Conservation (phyloP, 2,797 vertebrate species). For the Poecilia velifera region DNA sequence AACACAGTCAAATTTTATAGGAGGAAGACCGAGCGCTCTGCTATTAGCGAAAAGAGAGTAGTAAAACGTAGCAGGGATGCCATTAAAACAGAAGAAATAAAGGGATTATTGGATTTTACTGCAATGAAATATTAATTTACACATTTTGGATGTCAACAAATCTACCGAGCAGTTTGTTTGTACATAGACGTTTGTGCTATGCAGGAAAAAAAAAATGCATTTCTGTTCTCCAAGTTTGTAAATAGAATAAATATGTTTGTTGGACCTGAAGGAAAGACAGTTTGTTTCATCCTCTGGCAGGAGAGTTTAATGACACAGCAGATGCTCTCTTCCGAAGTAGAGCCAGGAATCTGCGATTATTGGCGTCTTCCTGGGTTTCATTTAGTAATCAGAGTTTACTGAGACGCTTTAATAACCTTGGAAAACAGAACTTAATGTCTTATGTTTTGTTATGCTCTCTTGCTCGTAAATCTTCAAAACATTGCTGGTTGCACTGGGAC, state of each 20-base stretch:
- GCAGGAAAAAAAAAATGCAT: neutral
- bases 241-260: conserved; percentile 31
- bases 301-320: conserved; percentile 60
- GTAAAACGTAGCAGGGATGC: neutral
- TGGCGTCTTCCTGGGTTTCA: conserved; percentile 30
- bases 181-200: neutral
- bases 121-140: neutral
- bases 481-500: neutral
- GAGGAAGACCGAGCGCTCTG: neutral
- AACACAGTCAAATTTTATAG: neutral
- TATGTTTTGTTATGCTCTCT: conserved; percentile 15
- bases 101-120: neutral
- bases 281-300: conserved; percentile 53
- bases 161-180: neutral
- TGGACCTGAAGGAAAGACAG: conserved; percentile 24
- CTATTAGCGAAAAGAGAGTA: neutral
- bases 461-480: conserved; percentile 4
- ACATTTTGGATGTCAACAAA: neutral
- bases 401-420: conserved; percentile 29
- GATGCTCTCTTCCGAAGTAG: conserved; percentile 50
- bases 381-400: conserved; percentile 27
- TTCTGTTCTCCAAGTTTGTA: neutral
- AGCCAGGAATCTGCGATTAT: conserved; percentile 35
- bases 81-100: neutral
- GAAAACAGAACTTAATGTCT: conserved; percentile 12